These are phyloP conservation scores for Corythornis cristatus DNA, from an alignment of 2,113 vertebrate species.

Conservation along the genomic window DNA sequence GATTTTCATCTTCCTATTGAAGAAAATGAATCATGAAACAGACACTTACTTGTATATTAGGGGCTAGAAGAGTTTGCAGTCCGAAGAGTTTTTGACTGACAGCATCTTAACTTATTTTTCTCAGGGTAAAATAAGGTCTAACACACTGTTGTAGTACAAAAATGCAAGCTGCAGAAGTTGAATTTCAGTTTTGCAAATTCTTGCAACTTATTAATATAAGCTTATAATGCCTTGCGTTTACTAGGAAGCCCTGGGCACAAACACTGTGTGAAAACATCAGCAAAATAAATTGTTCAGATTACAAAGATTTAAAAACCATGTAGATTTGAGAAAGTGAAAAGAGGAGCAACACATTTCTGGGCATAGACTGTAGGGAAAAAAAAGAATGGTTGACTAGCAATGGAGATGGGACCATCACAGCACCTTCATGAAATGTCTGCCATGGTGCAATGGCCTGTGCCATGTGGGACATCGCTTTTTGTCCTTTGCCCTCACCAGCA, in stretches of 20 bases:
- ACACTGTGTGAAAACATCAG: rapidly evolving
- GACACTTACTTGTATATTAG: rapidly evolving
- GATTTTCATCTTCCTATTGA: background rate
- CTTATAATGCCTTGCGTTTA: background rate
- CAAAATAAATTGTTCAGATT: background rate
- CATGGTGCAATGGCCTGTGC: rapidly evolving
- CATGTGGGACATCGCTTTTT: rapidly evolving
- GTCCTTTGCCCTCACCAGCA: background rate
- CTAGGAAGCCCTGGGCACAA: background rate
- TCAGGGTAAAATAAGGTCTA: background rate
- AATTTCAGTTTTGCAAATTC: background rate
- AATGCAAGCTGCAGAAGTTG: background rate
- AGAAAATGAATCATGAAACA: background rate
- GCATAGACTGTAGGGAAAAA: background rate
- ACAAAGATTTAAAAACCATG: background rate
- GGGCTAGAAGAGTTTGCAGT: background rate
- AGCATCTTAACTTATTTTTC: background rate
- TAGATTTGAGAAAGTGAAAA: background rate
- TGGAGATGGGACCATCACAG: rapidly evolving
- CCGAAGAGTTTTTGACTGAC: background rate
- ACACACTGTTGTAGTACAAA: background rate
- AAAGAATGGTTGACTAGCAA: background rate
- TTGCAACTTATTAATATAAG: background rate
- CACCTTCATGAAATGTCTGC: background rate
- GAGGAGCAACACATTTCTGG: background rate